Base-by-base conservation (phyloP, 2,113 vertebrate species). In the Brachionichthys hirsutus region DNA sequence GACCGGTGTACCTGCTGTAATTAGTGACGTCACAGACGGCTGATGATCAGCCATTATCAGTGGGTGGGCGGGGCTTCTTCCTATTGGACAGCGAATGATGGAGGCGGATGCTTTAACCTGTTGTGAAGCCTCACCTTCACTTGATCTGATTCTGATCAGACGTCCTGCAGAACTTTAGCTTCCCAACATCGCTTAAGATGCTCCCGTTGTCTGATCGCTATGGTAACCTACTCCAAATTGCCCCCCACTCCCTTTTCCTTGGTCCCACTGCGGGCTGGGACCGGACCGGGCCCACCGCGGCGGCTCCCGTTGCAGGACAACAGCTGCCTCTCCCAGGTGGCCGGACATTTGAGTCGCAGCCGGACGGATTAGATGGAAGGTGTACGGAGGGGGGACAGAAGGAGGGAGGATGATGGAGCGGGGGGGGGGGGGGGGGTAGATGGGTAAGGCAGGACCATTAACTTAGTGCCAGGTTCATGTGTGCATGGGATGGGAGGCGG, bases 271-370 rank as follows among this genome's bases (percentile, higher is more conserved):
- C n/a, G n/a, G n/a, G 69, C 69, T 77, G 83, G 81, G 81, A 54
- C 54, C 16, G 51, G 81, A 68, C 70, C 71, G 62, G 67, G 67
- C 77, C 80, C 83, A 54, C 63, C 34, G 75, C 20, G 70, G 53
- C 84, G 85, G 86, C 92, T 95, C 92, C 52, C 15, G 87, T 95
- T 94, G 94, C 93, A 95, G 91, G 72, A 90, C 79, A 73, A 94
- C 95, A 98, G 94, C 94, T 98, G 95, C 58, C 17, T 92, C 88
- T 95, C 94, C 95, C 95, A 96, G 94, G 94, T 95, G 94, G 94
- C 94, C 92, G 94, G 95, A 97, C 93, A 98, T 95, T 93, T 90
- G 94, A 97, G 93, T 93, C 88, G 87, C 86, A 92, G 91, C 85
- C 91, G 89, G 90, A 51, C 84, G 88, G 92, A 93, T 89, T 90